A percentile compares a stretch with the other conserved stretches of the same genome.
Conservation (phyloP, 2,888 invertebrate species). For the Mythimna ferrago region DNA sequence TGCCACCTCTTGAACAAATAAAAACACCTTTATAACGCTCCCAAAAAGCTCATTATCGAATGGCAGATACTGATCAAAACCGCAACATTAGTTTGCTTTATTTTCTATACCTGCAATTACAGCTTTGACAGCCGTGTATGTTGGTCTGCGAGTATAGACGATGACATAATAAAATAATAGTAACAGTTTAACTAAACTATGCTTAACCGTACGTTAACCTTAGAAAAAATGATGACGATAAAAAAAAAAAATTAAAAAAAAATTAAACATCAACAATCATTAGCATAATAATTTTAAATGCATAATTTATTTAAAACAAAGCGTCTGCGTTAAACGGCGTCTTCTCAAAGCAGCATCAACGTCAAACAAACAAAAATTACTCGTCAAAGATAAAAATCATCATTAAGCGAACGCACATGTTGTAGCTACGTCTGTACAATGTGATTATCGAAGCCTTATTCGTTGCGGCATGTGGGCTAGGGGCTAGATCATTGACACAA, state of each 20-base stretch:
- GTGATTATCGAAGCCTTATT: conserved; percentile 89
- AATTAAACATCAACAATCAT: conserved; percentile 18
- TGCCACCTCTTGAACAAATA: conserved; percentile 38
- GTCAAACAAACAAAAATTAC: conserved; percentile 54
- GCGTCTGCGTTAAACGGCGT: neutral
- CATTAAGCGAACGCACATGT: conserved; percentile 67
- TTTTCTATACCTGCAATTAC: conserved; percentile 88
- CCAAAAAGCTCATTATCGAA: conserved; percentile 68
- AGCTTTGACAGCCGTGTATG: conserved; percentile 86
- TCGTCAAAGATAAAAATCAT: conserved; percentile 69
- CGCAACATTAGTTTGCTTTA: conserved; percentile 76
- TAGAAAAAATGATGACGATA: conserved; percentile 2
- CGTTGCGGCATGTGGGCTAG: conserved; percentile 89
- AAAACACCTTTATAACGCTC: conserved; percentile 55
- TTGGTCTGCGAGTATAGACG: conserved; percentile 76
- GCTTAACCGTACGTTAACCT: conserved; percentile 49
- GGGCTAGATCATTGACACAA: conserved; percentile 90
- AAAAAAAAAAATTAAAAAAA: conserved; percentile 10
- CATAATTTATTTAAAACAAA: conserved; percentile 43
- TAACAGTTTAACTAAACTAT: conserved; percentile 16
- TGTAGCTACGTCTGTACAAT: conserved; percentile 76
- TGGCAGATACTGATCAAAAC: conserved; percentile 53
- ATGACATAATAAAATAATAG: conserved; percentile 70
- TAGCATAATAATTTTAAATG: conserved; percentile 32
- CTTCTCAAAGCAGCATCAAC: conserved; percentile 30